Conservation (phyloP, 23 tunicate genomes). For the Styela plicata region DNA sequence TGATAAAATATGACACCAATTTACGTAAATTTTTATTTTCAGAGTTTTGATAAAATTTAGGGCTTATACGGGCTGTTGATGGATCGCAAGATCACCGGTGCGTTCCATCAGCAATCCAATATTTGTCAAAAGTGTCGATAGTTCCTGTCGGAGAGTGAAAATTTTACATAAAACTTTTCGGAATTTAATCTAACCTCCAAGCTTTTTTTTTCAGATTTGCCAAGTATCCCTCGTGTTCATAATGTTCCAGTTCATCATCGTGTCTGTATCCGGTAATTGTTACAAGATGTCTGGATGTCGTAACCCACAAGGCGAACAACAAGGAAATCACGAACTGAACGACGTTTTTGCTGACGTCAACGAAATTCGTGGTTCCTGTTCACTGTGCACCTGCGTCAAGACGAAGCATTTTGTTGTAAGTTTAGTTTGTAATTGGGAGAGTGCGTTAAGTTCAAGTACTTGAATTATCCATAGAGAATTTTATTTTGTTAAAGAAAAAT, state of each 20-base stretch:
- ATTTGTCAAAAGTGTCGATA: no score
- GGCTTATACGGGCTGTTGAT: no score
- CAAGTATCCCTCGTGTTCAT: background rate
- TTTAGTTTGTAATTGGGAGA: background rate
- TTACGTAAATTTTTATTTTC: no score
- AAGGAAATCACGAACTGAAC: background rate
- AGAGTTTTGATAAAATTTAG: no score
- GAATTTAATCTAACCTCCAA: no score
- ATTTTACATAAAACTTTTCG: no score
- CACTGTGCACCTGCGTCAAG: constrained; percentile 4
- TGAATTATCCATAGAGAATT: no score
- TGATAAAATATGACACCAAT: no score
- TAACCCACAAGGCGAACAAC: background rate
- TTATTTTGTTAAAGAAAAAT: no score
- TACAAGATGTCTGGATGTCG: background rate
- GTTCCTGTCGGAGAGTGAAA: no score
- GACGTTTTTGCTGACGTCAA: background rate
- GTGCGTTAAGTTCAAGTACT: background rate
- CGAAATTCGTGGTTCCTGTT: background rate
- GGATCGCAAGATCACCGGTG: no score
- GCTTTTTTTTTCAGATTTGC: background rate
- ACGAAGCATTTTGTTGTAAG: constrained; percentile 7
- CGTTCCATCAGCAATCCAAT: no score
- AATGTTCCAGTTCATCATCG: background rate
- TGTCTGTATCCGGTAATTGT: background rate